Conservation (phyloP, 1,140 invertebrate species). For the Leguminivora glycinivorella region DNA sequence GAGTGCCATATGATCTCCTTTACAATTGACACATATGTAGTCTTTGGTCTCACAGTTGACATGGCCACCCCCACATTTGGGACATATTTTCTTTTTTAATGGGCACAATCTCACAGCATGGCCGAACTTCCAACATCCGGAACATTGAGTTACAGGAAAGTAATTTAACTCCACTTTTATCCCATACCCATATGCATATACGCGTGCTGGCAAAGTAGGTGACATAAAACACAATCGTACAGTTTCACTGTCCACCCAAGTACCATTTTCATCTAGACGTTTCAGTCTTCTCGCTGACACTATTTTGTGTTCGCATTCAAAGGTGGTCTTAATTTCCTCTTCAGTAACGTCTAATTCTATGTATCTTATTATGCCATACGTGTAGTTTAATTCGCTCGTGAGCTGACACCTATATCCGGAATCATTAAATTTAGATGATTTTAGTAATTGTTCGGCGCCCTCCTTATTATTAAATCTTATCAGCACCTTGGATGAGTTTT, state of each 20-base stretch:
- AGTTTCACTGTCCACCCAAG: conserved; percentile 39
- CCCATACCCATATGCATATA: conserved; percentile 38
- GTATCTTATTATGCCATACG: conserved; percentile 36
- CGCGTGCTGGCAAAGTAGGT: conserved; percentile 36
- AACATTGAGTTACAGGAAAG: too few species aligned
- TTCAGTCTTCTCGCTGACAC: conserved; percentile 38
- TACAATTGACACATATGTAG: too few species aligned
- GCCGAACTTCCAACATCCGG: too few species aligned
- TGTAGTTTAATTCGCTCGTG: conserved; percentile 30
- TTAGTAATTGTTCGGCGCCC: not conserved
- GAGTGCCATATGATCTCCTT: too few species aligned
- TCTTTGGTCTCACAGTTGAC: too few species aligned
- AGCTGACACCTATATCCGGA: conserved; percentile 25
- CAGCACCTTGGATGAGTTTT: not conserved
- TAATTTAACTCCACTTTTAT: too few species aligned
- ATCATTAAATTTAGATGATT: not conserved
- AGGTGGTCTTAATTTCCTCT: conserved; percentile 34
- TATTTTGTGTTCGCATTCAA: conserved; percentile 33
- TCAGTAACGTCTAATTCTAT: conserved; percentile 37
- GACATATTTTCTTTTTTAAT: too few species aligned
- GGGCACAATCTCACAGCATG: too few species aligned
- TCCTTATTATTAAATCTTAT: not conserved
- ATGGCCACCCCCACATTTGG: too few species aligned
- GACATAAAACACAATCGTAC: conserved; percentile 14
- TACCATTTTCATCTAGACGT: conserved; percentile 30